Evolutionary conservation across 1,140 invertebrate genomes (phyloP).

Genomic region (Himalopsyche phryganea): DNA sequence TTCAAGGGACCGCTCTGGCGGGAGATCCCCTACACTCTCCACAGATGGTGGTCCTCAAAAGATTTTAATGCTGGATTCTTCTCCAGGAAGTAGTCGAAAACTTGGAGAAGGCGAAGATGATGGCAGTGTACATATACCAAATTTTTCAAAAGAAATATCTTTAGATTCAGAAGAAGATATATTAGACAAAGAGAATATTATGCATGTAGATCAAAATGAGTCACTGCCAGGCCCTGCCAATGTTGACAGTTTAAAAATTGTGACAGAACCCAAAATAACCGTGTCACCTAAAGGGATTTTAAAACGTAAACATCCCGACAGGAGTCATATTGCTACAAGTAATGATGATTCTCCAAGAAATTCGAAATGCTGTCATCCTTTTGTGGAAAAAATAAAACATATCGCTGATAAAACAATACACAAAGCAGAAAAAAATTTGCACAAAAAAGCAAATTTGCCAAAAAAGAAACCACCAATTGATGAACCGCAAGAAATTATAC

Average conservation of each 20-base stretch:
- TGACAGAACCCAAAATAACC: conserved; percentile 38
- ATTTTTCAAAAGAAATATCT: conserved; percentile 52
- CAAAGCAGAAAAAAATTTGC: conserved; percentile 47
- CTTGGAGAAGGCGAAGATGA: conserved; percentile 44
- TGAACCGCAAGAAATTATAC: conserved; percentile 47
- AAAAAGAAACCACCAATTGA: conserved; percentile 44
- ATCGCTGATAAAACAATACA: conserved; percentile 59
- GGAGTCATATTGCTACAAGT: conserved; percentile 39
- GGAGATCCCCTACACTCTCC: conserved; percentile 40
- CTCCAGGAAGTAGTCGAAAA: conserved; percentile 50
- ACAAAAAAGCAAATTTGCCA: conserved; percentile 47
- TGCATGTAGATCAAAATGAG: too few species aligned
- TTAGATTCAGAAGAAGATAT: conserved; percentile 47
- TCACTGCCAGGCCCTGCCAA: conserved; percentile 36
- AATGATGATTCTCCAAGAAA: conserved; percentile 46
- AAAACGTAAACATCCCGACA: conserved; percentile 46
- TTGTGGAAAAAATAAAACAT: conserved; percentile 60
- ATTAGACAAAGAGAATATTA: conserved; percentile 31
- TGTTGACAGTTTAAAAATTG: conserved; percentile 30
- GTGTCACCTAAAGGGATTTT: conserved; percentile 50
- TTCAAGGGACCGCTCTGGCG: conserved; percentile 41
- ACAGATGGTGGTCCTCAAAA: conserved; percentile 36
- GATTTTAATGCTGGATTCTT: conserved; percentile 49
- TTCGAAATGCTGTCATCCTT: conserved; percentile 55
- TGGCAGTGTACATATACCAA: conserved; percentile 47